Evolutionary conservation across 2,888 invertebrate species (phyloP), one percentile per base, ranked within the genome.

Genomic region (Megastigmus dorsalis): DNA sequence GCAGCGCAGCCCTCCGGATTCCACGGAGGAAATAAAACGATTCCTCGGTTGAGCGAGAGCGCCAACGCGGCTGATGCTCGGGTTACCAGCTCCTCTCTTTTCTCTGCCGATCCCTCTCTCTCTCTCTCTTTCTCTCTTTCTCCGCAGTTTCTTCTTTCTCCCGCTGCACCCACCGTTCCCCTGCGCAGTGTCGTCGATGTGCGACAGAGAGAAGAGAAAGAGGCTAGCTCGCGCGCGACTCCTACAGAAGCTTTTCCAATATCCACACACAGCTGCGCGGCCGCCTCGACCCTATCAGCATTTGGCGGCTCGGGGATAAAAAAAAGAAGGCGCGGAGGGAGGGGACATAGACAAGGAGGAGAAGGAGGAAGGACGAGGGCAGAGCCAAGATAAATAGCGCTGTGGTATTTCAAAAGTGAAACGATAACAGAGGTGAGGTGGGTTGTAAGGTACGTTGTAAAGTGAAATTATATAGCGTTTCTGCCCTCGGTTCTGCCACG

Each of bases 11-110:
- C 2, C 33, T 1, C 3, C 28, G 26, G 69, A 79, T 79, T 79
- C 75, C 76, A 69, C 75, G 77, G 75, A 7, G 71, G 77, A 76
- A 77, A 79, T 79, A 79, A 79, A 79, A 79, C 79, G 77, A 79
- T 79, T 79, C 75, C 76, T 74, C 76, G 78, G 75, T 77, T 75
- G 74, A 75, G 72, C 75, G 77, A 48, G 75, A 55, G 45, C 57
- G 43, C 6, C 26, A 23, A 15, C 10, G 26, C 15, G n/a, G n/a
- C 41, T 9, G 48, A 13, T 23, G n/a, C 48, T 20, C 38, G 38
- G 13, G 38, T 38, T 38, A 38, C 38, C 38, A 10, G 2, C 13
- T 38, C 13, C 38, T 9, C 38, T 10, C 13, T 38, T 10, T 13
- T 38, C 38, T n/a, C n/a, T n/a, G n/a, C n/a, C n/a, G n/a, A n/a